Base-by-base conservation (phyloP, 2,113 vertebrate genomes). In the Bufo gargarizans region DNA sequence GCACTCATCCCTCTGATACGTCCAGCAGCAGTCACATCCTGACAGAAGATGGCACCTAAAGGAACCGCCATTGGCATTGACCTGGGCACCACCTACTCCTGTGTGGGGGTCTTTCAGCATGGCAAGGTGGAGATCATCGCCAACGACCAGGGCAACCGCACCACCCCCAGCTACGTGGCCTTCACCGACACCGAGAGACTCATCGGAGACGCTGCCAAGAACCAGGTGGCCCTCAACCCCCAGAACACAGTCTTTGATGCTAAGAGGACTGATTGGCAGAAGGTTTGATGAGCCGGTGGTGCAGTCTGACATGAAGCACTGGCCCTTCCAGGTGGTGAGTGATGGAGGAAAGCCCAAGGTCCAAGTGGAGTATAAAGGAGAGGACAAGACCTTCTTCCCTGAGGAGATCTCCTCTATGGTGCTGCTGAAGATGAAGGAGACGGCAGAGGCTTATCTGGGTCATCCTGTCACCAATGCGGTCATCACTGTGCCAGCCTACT, bases 401-500 rank as follows among this genome's bases (percentile, higher is more conserved):
- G 90, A 90, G 80, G 90, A 91, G 84, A 89, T 91, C 87, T 91
- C 90, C n/a, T 91, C 90, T 13, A 90, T 91, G 90, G 89, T 91
- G 45, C 84, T 91, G 17, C 82, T 77, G 33, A 91, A 90, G 84
- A 91, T 91, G 89, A 91, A 90, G 19, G 90, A 91, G 90, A 89
- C 83, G 0, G 89, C 90, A 14, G 89, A 90, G 79, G 89, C 90
- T 10, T 90, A 87, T 45, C 87, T 91, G 59, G 89, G 90, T 47
- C 58, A 80, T 22, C 67, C n/a, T 0, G 81, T 91, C 50, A 86
- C 84, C 78, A 91, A 90, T 53, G 90, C 87, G 6, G 87, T 91
- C 17, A 82, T 91, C 86, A 91, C 90, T 3, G 89, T 91, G 12
- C 89, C 90, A n/a, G 90, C 90, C 47, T 96, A 96, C 12, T 96